Evolutionary conservation across 2,113 vertebrate genomes (phyloP), one percentile per base, ranked within the genome.

Genomic region (Rhinichthys klamathensis): DNA sequence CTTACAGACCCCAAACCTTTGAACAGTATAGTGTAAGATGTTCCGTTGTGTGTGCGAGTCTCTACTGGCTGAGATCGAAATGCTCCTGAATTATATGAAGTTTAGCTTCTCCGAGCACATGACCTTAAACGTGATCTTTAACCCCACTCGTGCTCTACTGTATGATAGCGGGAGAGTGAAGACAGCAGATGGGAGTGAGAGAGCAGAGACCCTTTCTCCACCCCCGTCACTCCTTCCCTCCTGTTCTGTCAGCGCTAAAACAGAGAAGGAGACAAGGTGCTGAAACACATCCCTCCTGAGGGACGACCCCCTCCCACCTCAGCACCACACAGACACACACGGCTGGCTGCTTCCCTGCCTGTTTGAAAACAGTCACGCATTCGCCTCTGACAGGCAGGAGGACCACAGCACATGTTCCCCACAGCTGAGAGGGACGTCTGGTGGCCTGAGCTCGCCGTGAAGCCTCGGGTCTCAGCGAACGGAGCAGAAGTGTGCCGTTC

Each of bases 241-340:
- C 85, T 44, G 78, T 90, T 79, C 92, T 93, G 92, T 95, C 94
- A 94, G 84, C 92, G 84, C 91, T 88, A 76, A 85, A 86, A 89
- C 92, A 92, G 90, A 87, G 88, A 91, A 79, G 21, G 32, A 92
- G 93, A 93, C 92, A 91, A 93, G 93, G 93, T 93, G 93, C 89
- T 94, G 92, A 94, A 93, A 94, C 87, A 74, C 13, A 74, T 2
- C 77, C 21, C 85, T 90, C 90, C 90, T 90, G 83, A 56, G 82
- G 91, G 92, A 90, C 90, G 80, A 38, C 87, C 87, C 73, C 58
- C 51, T 30, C 30, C 69, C 49, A 56, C 35, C 18, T 27, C 63
- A 44, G 49, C 61, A 70, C 46, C 85, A 84, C 82, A 87, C 61
- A 84, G 78, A 86, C 86, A 84, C 79, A 86, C 87, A 80, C 63